Evolutionary conservation across 2,797 vertebrate species (phyloP).

Genomic region (Zalophus californianus): DNA sequence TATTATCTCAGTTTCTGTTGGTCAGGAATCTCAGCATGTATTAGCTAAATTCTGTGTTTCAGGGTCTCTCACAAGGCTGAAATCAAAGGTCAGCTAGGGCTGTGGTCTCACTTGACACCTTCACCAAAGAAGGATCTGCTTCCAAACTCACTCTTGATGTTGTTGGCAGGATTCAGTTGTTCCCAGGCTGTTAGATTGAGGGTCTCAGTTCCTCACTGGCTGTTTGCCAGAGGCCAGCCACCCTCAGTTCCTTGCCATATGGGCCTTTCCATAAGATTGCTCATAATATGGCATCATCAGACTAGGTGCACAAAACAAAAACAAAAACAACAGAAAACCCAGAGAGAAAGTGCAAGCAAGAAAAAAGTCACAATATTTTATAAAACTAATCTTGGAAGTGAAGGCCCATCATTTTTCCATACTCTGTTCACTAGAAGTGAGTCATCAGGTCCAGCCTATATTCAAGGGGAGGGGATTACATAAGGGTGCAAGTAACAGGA

Average conservation of each 20-base stretch:
- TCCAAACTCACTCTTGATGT: neutral
- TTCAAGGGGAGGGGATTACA: neutral
- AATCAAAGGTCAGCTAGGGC: neutral
- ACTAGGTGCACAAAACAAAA: neutral
- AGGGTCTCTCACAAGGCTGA: neutral
- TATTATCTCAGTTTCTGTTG: neutral
- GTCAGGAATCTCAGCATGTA: neutral
- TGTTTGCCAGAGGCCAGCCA: neutral
- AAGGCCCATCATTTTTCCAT: neutral
- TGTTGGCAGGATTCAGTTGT: neutral
- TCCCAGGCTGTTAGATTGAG: neutral
- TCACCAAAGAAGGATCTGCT: neutral
- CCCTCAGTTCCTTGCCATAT: neutral
- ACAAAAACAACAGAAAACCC: neutral
- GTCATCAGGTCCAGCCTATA: neutral
- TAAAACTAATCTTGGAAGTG: constrained; percentile 2
- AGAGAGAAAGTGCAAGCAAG: neutral
- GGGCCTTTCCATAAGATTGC: neutral
- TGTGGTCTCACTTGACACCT: neutral
- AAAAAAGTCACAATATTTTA: neutral
- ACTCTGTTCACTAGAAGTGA: neutral
- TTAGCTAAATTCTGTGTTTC: neutral
- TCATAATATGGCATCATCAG: neutral
- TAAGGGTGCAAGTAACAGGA: neutral
- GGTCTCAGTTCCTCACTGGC: neutral